These are phyloP conservation scores for Oncopodura yosiiana DNA, from an alignment of 1,140 invertebrate genomes.

Conservation along the genomic window DNA sequence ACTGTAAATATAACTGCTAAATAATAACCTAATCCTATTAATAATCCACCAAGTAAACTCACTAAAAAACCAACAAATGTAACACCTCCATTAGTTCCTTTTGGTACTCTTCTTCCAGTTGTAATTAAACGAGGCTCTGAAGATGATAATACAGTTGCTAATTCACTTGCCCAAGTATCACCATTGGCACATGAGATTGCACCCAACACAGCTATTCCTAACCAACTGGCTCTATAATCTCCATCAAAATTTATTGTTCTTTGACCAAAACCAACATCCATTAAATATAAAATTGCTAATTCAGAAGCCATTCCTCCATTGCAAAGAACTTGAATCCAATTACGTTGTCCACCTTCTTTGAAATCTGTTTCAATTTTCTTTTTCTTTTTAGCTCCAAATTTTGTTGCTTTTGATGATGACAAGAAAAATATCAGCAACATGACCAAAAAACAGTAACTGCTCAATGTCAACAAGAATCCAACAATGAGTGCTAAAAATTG, in stretches of 20 bases:
- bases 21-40: constrained; percentile 65
- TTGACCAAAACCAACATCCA: constrained; percentile 70
- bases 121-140: constrained; percentile 67
- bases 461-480: constrained; percentile 68
- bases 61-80: constrained; percentile 58
- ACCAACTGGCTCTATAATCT: constrained; percentile 69
- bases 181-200: constrained; percentile 58
- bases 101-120: constrained; percentile 60
- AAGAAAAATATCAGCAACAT: constrained; percentile 69
- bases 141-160: constrained; percentile 62
- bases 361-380: constrained; percentile 64
- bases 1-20: constrained; percentile 54
- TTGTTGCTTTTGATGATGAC: constrained; percentile 70
- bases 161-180: constrained; percentile 84
- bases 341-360: constrained; percentile 75
- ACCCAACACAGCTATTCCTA: constrained; percentile 66
- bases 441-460: constrained; percentile 64
- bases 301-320: constrained; percentile 77
- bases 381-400: constrained; percentile 60
- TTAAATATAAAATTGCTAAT: constrained; percentile 60
- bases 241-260: constrained; percentile 64
- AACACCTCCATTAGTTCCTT: constrained; percentile 55
- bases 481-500: constrained; percentile 53
- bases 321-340: constrained; percentile 83
- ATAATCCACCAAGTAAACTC: constrained; percentile 62